These are phyloP conservation scores for human (Homo sapiens) DNA, from an alignment of 2,113 vertebrate species.

Conservation along the genomic window DNA sequence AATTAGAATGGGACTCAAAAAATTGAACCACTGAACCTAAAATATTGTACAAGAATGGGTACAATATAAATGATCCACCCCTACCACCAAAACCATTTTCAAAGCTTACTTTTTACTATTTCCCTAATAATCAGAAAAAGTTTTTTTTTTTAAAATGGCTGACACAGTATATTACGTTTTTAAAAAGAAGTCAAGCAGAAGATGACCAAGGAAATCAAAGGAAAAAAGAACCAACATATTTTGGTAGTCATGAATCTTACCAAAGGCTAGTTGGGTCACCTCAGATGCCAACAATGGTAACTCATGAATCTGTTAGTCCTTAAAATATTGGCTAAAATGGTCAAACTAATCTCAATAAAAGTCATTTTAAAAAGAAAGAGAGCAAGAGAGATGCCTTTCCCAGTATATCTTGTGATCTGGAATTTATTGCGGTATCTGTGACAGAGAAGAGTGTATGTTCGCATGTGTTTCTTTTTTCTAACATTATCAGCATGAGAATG, in stretches of 20 bases:
- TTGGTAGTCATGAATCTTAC: not conserved
- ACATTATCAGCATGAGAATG: slow-evolving; percentile 28
- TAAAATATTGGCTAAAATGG: slow-evolving; percentile 39
- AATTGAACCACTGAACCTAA: not conserved
- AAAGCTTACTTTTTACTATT: slow-evolving; percentile 23
- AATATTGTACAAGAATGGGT: not conserved
- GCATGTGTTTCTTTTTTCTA: slow-evolving; percentile 53
- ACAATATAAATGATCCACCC: not conserved
- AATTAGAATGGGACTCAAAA: slow-evolving; percentile 1
- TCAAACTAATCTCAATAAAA: not conserved
- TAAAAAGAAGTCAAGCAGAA: not conserved
- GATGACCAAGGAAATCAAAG: not conserved
- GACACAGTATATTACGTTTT: not conserved
- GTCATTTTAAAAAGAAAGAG: not conserved
- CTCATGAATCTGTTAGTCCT: slow-evolving; percentile 38
- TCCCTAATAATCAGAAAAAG: not conserved
- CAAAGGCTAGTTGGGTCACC: not conserved
- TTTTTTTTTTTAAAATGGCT: not conserved
- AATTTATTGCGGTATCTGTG: not conserved
- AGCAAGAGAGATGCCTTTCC: not conserved
- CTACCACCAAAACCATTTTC: not conserved
- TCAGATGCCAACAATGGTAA: not conserved
- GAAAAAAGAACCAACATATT: not conserved
- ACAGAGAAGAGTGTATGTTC: not conserved
- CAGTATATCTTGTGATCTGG: not conserved